Base-by-base conservation (phyloP, 2,888 invertebrate genomes). In the Neoascia interrupta region DNA sequence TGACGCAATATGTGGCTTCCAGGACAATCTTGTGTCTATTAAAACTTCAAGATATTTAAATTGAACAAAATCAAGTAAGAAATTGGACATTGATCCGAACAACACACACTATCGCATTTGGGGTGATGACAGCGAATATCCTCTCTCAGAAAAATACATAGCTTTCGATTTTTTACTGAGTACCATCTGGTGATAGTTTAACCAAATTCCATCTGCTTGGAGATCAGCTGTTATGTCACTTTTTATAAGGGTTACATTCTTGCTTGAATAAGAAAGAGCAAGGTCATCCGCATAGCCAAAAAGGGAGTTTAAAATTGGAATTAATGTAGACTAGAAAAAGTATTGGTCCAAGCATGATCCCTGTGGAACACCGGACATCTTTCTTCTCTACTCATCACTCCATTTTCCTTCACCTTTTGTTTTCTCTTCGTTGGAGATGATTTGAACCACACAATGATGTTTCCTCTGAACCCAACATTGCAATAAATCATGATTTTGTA, bases 351-450 rank as follows among this genome's bases (percentile, higher is more conserved):
- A 39, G 37, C 11, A 39, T 6, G 39, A 54, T 16, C 54, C 28
- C 16, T 54, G 54, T 26, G 54, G 54, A 4, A 39, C 54, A 26
- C 37, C 37, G 39, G 15, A 54, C 43, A 41, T 1, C 2, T 3
- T 5, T 34, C 34, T 34, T 34, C 34, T 11, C 34, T 34, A 11
- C 11, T 34, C 3, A 11, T 11, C 11, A 36, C 4, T 1, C 34
- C n/a, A 1, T 2, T 36, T 36, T n/a, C 34, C 34, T n/a, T 13
- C 13, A 36, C 34, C 13, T 8, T 11, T 13, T 36, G 4, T 36
- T 36, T 36, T 36, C 13, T 36, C 11, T 36, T 13, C n/a, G n/a
- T n/a, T 36, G 13, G 34, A 5, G 13, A 28, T 1, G n/a, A 28
- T 1, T 28, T 28, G 2, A 28, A 1, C 28, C n/a, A 2, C n/a